These are phyloP conservation scores for Tokudaia tokunoshimensis DNA, from an alignment of 2,797 vertebrate species.

Conservation along the genomic window DNA sequence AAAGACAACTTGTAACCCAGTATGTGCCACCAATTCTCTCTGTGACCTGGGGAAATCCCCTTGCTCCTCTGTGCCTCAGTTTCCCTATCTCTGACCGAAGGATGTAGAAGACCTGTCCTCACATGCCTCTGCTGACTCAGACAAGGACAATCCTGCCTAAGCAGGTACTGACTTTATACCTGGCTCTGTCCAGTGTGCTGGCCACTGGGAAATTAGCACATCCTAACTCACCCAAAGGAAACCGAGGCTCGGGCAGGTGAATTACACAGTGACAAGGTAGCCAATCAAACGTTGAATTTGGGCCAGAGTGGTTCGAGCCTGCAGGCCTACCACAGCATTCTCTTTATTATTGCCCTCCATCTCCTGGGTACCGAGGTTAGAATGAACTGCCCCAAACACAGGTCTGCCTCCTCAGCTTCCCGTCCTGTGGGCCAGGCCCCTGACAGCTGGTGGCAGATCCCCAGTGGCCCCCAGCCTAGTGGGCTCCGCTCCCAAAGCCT, in stretches of 20 bases:
- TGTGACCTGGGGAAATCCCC: neutral
- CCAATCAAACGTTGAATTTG: neutral
- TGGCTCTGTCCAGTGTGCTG: neutral
- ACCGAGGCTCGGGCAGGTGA: neutral
- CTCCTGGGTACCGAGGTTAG: neutral
- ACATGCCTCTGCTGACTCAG: neutral
- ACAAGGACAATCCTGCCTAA: neutral
- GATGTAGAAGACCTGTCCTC: neutral
- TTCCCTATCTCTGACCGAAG: neutral
- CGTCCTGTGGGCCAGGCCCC: neutral
- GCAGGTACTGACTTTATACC: neutral
- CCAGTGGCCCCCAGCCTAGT: conserved; percentile 53
- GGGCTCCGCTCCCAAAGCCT: conserved; percentile 73
- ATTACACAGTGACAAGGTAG: neutral
- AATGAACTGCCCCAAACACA: neutral
- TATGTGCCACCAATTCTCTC: neutral
- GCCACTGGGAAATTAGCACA: neutral
- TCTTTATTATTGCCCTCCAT: neutral
- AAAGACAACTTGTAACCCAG: neutral
- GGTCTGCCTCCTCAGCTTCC: neutral
- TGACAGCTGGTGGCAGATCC: conserved; percentile 55
- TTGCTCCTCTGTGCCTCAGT: neutral
- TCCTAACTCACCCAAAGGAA: neutral
- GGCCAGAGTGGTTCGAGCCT: neutral
- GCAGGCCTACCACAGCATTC: neutral